Conservation (phyloP, 1,140 invertebrate species). For the Trichonephila inaurata region DNA sequence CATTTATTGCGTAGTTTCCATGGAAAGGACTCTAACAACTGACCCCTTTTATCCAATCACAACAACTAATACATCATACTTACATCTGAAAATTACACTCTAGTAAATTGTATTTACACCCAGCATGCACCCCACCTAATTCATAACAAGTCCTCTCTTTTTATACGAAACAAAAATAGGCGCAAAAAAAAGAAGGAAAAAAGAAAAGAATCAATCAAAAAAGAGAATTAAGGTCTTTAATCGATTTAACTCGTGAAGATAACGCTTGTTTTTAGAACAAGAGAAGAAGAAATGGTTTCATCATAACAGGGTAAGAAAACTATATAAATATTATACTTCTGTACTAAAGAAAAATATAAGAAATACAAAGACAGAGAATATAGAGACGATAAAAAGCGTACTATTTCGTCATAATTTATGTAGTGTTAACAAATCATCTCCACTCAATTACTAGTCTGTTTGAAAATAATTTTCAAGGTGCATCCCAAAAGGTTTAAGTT, state of each 20-base stretch:
- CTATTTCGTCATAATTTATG: neutral
- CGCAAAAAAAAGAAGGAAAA: neutral
- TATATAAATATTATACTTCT: neutral
- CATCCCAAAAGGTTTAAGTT: neutral
- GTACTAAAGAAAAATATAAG: too few relatives aligned
- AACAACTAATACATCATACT: constrained; percentile 9
- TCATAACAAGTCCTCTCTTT: neutral
- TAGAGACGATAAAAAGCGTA: neutral
- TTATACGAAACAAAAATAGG: neutral
- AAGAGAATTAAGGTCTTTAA: constrained; percentile 23
- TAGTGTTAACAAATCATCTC: neutral
- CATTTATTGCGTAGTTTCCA: neutral
- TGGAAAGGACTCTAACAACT: neutral
- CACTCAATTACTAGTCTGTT: neutral
- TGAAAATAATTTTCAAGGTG: neutral
- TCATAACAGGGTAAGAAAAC: neutral
- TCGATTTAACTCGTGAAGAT: neutral
- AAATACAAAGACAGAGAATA: too few relatives aligned
- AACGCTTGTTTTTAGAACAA: neutral
- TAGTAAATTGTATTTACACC: constrained; percentile 16
- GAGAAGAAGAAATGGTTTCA: neutral
- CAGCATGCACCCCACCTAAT: constrained; percentile 1
- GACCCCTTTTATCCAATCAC: neutral
- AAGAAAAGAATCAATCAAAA: neutral
- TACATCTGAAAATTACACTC: neutral